Conservation (phyloP, 2,797 vertebrate genomes). For the Sebastes cheni region DNA sequence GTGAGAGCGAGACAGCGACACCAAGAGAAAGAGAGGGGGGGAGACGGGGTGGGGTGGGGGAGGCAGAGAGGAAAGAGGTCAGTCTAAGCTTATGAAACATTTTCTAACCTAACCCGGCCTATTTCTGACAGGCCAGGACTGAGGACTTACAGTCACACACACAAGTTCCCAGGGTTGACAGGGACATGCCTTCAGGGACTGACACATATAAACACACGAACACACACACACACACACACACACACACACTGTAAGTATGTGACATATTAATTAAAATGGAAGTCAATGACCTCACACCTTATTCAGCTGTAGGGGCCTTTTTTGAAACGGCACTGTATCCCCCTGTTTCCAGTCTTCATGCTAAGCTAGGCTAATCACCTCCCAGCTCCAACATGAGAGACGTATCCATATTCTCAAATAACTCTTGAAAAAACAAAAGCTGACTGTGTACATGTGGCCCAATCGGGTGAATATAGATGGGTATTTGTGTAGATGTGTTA, state of each 20-base stretch:
- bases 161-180: conserved; percentile 65
- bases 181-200: conserved; percentile 48
- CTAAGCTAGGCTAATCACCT: background rate
- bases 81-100: conserved; percentile 82
- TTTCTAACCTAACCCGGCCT: conserved; percentile 81
- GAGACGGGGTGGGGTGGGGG: background rate
- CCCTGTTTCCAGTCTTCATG: background rate
- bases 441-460: background rate
- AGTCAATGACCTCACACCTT: conserved; percentile 15
- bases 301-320: conserved; percentile 4
- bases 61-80: conserved; percentile 78
- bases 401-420: background rate
- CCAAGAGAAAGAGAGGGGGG: conserved; percentile 35
- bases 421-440: background rate
- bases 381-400: background rate
- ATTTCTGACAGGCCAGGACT: conserved; percentile 78
- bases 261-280: background rate
- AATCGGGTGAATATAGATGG: background rate
- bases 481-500: background rate
- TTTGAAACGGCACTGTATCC: background rate
- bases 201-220: conserved; percentile 39
- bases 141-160: conserved; percentile 62
- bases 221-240: conserved; percentile 1
- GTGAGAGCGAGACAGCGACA: conserved; percentile 38
- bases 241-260: background rate